Conservation (phyloP, 2,888 invertebrate genomes). For the Girardia tigrina region DNA sequence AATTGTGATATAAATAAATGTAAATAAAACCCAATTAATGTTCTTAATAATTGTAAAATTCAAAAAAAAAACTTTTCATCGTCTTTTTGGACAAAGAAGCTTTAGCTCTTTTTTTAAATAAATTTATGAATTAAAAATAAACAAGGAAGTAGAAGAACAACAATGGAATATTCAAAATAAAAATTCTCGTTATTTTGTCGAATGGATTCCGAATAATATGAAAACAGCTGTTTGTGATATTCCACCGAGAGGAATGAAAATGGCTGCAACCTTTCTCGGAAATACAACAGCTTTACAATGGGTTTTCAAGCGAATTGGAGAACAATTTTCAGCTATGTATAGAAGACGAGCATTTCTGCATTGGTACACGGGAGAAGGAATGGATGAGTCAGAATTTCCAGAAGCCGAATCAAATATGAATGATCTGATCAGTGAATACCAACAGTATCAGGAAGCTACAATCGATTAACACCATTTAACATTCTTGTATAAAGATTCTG, state of each 20-base stretch:
- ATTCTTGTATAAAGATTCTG: no score
- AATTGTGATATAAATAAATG: no score
- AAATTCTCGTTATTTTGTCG: slow-evolving; percentile 27
- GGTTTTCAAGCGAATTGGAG: slow-evolving; percentile 3
- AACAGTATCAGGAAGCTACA: neutral
- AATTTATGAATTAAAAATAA: no score
- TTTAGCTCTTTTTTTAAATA: no score
- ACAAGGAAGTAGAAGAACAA: no score
- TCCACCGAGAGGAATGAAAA: slow-evolving; percentile 4
- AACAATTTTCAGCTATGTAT: slow-evolving; percentile 31
- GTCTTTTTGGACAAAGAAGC: no score
- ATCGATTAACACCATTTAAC: no score
- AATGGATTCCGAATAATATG: slow-evolving; percentile 35
- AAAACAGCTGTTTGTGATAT: slow-evolving; percentile 33
- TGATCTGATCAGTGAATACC: slow-evolving; percentile 32
- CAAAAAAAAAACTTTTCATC: no score
- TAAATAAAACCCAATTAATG: no score
- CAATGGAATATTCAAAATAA: slow-evolving; percentile 34
- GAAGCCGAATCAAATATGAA: slow-evolving; percentile 32
- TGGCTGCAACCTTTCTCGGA: slow-evolving; percentile 20
- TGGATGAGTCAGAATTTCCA: slow-evolving; percentile 32
- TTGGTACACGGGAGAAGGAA: slow-evolving; percentile 34
- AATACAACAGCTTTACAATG: slow-evolving; percentile 27
- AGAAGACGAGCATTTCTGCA: slow-evolving; percentile 32
- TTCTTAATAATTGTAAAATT: no score